Evolutionary conservation across 1,140 invertebrate genomes (phyloP).

Genomic region (Yoshiicerus persimilis): DNA sequence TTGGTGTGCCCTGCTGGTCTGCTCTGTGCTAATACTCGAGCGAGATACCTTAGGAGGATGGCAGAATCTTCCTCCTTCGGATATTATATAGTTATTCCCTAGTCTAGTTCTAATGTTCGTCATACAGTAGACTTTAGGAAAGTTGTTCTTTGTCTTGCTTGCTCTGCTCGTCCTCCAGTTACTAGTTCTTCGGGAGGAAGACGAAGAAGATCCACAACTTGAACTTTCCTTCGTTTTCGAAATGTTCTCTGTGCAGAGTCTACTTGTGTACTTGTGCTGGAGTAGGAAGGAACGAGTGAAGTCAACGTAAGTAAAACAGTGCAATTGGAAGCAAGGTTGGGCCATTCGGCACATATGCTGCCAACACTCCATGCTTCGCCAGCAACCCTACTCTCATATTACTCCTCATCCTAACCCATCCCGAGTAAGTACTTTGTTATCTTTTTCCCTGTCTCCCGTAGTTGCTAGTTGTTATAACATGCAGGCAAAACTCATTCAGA

Average conservation of each 20-base stretch:
- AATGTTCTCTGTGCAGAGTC: conserved; percentile 33
- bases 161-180: neutral
- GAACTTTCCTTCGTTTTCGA: conserved; percentile 43
- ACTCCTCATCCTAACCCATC: conserved; percentile 36
- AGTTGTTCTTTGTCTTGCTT: conserved; percentile 3
- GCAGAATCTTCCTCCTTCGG: neutral
- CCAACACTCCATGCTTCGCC: conserved; percentile 41
- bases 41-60: neutral
- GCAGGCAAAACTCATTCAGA: neutral
- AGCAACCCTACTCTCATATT: conserved; percentile 40
- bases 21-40: neutral
- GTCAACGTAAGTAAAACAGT: conserved; percentile 31
- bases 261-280: neutral
- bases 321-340: conserved; percentile 46
- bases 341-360: conserved; percentile 48
- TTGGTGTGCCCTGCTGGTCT: neutral
- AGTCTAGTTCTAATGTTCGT: neutral
- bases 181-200: conserved; percentile 12
- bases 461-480: conserved; percentile 23
- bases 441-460: conserved; percentile 38
- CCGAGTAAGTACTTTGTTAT: conserved; percentile 47
- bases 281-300: neutral
- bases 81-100: neutral
- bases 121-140: neutral
- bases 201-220: conserved; percentile 34